Percentiles rank a stretch among this genome's conserved stretches.
Evolutionary conservation across 1,140 invertebrate species (phyloP).

Genomic region (Holcopasites calliopsidis): DNA sequence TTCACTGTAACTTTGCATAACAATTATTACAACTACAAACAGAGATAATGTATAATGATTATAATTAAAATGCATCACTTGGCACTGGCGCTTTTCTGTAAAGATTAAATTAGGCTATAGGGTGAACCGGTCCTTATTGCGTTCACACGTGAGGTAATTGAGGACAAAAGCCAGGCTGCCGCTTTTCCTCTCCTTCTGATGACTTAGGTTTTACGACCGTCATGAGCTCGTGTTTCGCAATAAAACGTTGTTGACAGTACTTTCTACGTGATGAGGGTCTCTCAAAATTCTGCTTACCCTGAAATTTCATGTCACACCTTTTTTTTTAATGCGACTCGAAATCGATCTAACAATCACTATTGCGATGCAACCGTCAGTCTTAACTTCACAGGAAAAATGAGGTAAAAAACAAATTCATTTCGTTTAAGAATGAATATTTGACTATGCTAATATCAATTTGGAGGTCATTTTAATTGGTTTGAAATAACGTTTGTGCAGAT

Average conservation of each 20-base stretch:
- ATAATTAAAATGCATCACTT: not conserved
- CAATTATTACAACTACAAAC: no score
- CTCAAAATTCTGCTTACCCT: not conserved
- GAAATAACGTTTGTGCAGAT: no score
- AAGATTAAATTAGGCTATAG: conserved; percentile 38
- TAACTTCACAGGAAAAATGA: no score
- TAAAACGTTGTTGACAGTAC: conserved; percentile 52
- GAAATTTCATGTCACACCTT: not conserved
- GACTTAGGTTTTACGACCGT: conserved; percentile 55
- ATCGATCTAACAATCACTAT: no score
- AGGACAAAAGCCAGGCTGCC: conserved; percentile 32
- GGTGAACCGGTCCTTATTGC: conserved; percentile 28
- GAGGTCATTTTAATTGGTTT: no score
- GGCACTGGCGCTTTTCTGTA: not conserved
- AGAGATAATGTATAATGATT: no score
- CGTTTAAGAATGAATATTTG: no score
- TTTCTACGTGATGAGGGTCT: conserved; percentile 14
- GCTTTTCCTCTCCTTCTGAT: conserved; percentile 47
- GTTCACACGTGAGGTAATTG: conserved; percentile 46
- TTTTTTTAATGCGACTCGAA: not conserved
- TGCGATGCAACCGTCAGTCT: no score
- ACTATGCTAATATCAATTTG: no score
- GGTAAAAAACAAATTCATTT: no score
- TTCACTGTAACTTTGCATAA: no score
- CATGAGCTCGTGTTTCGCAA: not conserved